These are phyloP conservation scores for Pachyuromys duprasi DNA, from an alignment of 2,797 vertebrate species.

Conservation along the genomic window DNA sequence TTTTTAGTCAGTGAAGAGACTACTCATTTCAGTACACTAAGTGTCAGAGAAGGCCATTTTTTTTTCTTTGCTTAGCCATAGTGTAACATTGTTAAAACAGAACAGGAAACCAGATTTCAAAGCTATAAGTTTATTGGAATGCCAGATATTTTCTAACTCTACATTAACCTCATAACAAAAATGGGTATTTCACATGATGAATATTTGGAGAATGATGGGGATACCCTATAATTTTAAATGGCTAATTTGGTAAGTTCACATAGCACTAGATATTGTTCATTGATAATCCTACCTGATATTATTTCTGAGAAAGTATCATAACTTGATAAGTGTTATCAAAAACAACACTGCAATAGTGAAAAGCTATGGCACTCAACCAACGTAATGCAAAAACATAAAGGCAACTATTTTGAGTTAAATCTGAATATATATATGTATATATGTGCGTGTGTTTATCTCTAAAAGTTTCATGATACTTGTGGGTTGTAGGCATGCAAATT, in stretches of 20 bases:
- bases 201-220: neutral
- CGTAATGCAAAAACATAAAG: neutral
- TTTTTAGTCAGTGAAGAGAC: neutral
- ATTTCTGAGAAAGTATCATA: constrained; percentile 17
- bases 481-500: neutral
- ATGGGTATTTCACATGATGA: neutral
- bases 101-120: neutral
- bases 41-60: neutral
- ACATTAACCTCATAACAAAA: neutral
- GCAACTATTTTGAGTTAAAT: neutral
- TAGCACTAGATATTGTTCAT: neutral
- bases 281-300: neutral
- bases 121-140: neutral
- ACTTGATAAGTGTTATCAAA: neutral
- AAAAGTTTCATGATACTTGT: constrained; percentile 25
- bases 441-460: too few relatives aligned
- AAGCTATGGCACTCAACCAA: neutral
- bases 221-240: neutral
- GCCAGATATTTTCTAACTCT: neutral
- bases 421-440: too few relatives aligned
- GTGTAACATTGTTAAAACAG: neutral
- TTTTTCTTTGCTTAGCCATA: neutral
- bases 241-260: neutral
- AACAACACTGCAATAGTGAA: neutral
- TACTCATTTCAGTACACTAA: neutral